Conservation (phyloP, 2,797 vertebrate genomes). For the Argya squamiceps region DNA sequence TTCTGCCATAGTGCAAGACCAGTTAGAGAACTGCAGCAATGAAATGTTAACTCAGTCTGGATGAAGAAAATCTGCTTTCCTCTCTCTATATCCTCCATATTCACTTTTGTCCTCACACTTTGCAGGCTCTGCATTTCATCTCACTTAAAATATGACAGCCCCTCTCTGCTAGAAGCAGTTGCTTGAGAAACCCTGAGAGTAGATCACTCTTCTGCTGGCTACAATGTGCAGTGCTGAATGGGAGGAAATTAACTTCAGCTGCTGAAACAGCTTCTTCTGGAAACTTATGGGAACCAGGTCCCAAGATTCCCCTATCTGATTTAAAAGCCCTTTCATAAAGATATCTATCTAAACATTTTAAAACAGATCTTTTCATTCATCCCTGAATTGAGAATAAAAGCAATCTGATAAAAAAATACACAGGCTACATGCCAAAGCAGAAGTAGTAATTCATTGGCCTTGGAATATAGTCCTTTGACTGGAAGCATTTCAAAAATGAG, state of each 20-base stretch:
- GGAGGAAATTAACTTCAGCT: not conserved
- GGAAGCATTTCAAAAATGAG: not conserved
- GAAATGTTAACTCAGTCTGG: not conserved
- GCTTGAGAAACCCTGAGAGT: not conserved
- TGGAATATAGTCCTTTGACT: not conserved
- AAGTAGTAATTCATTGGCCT: not conserved
- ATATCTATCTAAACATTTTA: not conserved
- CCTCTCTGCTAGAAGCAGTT: not conserved
- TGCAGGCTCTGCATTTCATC: not conserved
- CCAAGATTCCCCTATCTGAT: not conserved
- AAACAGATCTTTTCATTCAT: constrained; percentile 43
- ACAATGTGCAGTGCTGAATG: not conserved
- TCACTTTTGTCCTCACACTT: not conserved
- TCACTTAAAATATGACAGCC: not conserved
- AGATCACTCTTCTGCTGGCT: not conserved
- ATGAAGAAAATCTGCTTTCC: not conserved
- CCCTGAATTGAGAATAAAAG: constrained; percentile 32
- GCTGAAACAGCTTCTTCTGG: not conserved
- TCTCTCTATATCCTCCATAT: not conserved
- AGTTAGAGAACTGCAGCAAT: not conserved
- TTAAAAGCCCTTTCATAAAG: not conserved
- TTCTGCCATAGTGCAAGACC: not conserved
- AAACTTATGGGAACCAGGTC: not conserved
- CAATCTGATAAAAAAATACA: constrained; percentile 19
- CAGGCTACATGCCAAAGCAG: not conserved